Evolutionary conservation across 1,140 invertebrate genomes (phyloP).

Genomic region (Ganaspis sp.): DNA sequence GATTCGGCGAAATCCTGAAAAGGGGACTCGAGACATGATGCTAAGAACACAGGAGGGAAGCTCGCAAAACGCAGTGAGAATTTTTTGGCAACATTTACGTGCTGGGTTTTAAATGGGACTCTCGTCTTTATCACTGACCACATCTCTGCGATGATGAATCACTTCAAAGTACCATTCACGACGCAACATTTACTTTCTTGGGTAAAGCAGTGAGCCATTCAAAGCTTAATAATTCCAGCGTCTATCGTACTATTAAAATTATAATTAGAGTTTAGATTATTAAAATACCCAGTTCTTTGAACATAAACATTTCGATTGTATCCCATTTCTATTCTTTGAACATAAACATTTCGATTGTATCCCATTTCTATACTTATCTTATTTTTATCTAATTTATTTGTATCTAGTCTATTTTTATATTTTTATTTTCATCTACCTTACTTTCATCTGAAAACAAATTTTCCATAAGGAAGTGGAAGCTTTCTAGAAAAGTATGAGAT

Average conservation of each 20-base stretch:
- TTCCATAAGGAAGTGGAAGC: too few species aligned
- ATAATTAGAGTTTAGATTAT: too few species aligned
- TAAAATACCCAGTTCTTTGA: too few species aligned
- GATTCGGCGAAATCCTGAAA: constrained; percentile 59
- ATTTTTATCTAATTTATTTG: too few species aligned
- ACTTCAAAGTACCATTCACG: constrained; percentile 21
- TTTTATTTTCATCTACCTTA: too few species aligned
- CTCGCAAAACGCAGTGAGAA: constrained; percentile 5
- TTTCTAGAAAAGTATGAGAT: too few species aligned
- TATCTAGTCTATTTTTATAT: too few species aligned
- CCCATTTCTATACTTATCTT: too few species aligned
- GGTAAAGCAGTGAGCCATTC: neutral
- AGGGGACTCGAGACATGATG: constrained; percentile 49
- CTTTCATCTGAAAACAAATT: too few species aligned
- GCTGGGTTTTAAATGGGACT: constrained; percentile 29
- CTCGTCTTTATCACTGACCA: neutral
- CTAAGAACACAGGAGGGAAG: constrained; percentile 44
- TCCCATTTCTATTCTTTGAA: too few species aligned
- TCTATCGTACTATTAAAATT: neutral
- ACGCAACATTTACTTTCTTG: constrained; percentile 15
- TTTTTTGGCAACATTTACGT: constrained; percentile 28
- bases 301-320: too few species aligned
- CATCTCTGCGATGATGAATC: constrained; percentile 18
- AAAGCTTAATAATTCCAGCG: constrained; percentile 2
- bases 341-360: too few species aligned